Conservation (phyloP, 1,140 invertebrate genomes). For the Drosophila cardini region DNA sequence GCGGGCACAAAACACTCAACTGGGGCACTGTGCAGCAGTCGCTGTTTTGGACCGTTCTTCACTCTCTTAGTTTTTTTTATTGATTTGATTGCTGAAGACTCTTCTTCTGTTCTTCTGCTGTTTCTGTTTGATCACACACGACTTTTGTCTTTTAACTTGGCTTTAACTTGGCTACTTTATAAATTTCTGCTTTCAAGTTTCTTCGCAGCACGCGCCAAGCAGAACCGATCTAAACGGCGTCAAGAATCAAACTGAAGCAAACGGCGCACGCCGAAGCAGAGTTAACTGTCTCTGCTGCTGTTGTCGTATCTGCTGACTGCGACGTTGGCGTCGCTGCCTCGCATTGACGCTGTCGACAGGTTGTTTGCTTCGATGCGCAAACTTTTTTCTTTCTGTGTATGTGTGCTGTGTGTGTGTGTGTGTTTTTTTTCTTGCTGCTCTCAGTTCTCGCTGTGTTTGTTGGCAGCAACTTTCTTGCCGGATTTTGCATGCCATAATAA, state of each 20-base stretch:
- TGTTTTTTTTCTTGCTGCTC: neutral
- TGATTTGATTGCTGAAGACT: neutral
- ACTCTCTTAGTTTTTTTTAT: neutral
- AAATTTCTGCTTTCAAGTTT: slow-evolving; percentile 13
- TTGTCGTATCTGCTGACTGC: slow-evolving; percentile 17
- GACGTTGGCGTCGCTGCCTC: neutral
- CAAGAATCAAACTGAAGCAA: slow-evolving; percentile 84
- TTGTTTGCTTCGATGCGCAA: slow-evolving; percentile 72
- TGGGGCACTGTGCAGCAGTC: slow-evolving; percentile 43
- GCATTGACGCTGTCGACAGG: slow-evolving; percentile 45
- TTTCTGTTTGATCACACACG: slow-evolving; percentile 4
- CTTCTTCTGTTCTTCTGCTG: neutral
- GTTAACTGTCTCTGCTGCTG: slow-evolving; percentile 23
- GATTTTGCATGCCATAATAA: slow-evolving; percentile 71
- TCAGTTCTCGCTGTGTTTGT: slow-evolving; percentile 37
- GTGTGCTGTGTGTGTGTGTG: too few relatives aligned
- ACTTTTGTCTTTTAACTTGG: slow-evolving; percentile 1
- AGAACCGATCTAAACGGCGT: slow-evolving; percentile 84
- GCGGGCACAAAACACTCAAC: slow-evolving; percentile 53
- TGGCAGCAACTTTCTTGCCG: slow-evolving; percentile 71
- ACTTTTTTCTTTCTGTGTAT: slow-evolving; percentile 53
- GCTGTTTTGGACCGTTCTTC: slow-evolving; percentile 47
- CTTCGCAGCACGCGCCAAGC: slow-evolving; percentile 50
- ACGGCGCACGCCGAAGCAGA: slow-evolving; percentile 44
- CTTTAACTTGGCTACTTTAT: slow-evolving; percentile 20